Evolutionary conservation across 2,888 invertebrate species (phyloP), one percentile per base, ranked within the genome.

Genomic region (Reticulitermes lucifugus): DNA sequence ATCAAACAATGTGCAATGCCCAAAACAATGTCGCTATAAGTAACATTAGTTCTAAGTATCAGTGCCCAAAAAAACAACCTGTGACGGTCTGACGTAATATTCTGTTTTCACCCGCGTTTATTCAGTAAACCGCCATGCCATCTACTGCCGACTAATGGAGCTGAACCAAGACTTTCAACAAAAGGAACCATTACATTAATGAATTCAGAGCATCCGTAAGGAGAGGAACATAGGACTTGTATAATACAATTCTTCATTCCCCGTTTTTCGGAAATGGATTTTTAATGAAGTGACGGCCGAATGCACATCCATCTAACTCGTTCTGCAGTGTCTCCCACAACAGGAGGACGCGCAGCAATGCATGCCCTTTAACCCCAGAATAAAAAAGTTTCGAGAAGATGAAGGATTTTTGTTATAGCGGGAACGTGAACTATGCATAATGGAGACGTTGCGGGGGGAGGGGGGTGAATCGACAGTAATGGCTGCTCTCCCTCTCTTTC

Each of bases 231-330:
- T 12, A 46, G 43, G 82, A 83, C 60, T 77, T 51, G 22, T 77
- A 18, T 77, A 77, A 21, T 51, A 77, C 51, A 77, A 77, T 77
- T 73, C 71, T 71, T 70, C 41, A 77, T 77, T 80, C 71, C 80
- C 73, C 41, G 55, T 71, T 79, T 79, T 80, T 65, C 79, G 86
- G 85, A 86, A 86, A 86, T 86, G 86, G 86, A 86, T 86, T 86
- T 86, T 86, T 85, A 86, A 86, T 86, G 86, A 86, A 85, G 85
- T 82, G 77, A 65, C 79, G 84, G 83, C 65, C 85, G 84, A 84
- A 79, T n/a, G 84, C 65, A 70, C 55, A 70, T 70, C 55, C 41
- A 80, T 55, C 22, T 46, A 46, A 82, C 82, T 73, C 75, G 22
- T 85, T 85, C 84, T 29, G 46, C 59, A 41, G 35, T 46, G 51